Evolutionary conservation across 2,888 invertebrate species (phyloP).

Genomic region (Polylopha cassiicola): DNA sequence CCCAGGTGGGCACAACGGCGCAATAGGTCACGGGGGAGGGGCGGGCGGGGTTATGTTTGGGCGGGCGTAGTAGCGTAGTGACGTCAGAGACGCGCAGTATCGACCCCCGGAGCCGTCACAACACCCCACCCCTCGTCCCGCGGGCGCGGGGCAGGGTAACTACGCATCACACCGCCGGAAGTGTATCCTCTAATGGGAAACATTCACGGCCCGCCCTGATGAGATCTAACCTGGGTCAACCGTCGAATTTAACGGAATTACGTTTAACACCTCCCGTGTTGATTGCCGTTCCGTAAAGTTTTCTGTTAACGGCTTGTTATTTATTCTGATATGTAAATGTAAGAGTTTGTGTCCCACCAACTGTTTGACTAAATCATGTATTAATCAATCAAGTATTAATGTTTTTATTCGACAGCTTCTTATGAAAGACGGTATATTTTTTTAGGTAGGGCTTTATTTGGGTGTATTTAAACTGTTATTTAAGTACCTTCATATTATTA

Average conservation of each 20-base stretch:
- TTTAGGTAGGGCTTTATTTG: no score
- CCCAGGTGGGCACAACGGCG: constrained; percentile 69
- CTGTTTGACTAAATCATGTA: no score
- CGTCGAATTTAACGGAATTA: constrained; percentile 26
- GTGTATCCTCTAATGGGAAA: constrained; percentile 57
- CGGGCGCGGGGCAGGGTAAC: constrained; percentile 41
- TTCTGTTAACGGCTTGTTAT: constrained; percentile 9
- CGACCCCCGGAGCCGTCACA: constrained; percentile 68
- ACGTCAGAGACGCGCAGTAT: constrained; percentile 69
- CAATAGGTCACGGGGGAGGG: constrained; percentile 62
- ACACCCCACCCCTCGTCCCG: constrained; percentile 50
- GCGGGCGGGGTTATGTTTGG: constrained; percentile 62
- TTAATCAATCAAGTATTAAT: no score
- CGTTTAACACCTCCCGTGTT: constrained; percentile 21
- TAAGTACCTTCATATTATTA: no score
- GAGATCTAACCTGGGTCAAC: constrained; percentile 37
- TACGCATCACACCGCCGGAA: constrained; percentile 67
- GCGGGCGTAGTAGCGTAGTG: constrained; percentile 75
- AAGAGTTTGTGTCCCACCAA: no score
- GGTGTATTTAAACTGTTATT: no score
- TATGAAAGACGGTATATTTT: no score
- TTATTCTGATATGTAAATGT: no score
- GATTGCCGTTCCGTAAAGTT: constrained; percentile 12
- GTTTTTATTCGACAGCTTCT: no score
- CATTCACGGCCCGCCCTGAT: constrained; percentile 47